Evolutionary conservation across 2,888 invertebrate genomes (phyloP).

Genomic region (Nysson spinosus): DNA sequence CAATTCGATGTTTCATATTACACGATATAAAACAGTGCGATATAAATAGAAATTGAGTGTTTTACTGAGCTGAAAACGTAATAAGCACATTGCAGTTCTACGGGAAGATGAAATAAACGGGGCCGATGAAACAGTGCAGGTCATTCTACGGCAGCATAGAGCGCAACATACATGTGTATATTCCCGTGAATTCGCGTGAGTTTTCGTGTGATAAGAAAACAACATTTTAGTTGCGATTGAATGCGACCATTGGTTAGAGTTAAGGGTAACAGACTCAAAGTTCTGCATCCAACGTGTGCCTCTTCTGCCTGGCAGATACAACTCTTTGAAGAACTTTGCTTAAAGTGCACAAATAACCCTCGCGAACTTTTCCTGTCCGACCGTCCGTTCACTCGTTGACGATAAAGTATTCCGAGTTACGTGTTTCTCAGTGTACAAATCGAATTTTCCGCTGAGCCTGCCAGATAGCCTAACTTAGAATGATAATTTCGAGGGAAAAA

Average conservation of each 20-base stretch:
- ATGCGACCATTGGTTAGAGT: slow-evolving; percentile 31
- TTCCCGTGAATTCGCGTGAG: slow-evolving; percentile 16
- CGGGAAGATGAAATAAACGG: slow-evolving; percentile 3
- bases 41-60: too few relatives aligned
- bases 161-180: slow-evolving; percentile 5
- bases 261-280: background rate
- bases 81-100: slow-evolving; percentile 5
- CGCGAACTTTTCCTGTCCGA: slow-evolving; percentile 30
- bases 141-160: slow-evolving; percentile 17
- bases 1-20: too few relatives aligned
- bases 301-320: background rate
- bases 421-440: slow-evolving; percentile 24
- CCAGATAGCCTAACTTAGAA: slow-evolving; percentile 13
- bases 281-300: background rate
- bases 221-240: slow-evolving; percentile 53
- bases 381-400: slow-evolving; percentile 3
- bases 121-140: slow-evolving; percentile 41
- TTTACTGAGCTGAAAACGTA: too few relatives aligned
- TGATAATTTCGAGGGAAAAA: slow-evolving; percentile 24
- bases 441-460: slow-evolving; percentile 25
- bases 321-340: slow-evolving; percentile 51
- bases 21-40: too few relatives aligned
- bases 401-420: slow-evolving; percentile 34
- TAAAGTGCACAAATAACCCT: slow-evolving; percentile 42
- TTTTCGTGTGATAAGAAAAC: slow-evolving; percentile 44